Evolutionary conservation across 2,797 vertebrate genomes (phyloP).

Genomic region (Pelobates cultripes): DNA sequence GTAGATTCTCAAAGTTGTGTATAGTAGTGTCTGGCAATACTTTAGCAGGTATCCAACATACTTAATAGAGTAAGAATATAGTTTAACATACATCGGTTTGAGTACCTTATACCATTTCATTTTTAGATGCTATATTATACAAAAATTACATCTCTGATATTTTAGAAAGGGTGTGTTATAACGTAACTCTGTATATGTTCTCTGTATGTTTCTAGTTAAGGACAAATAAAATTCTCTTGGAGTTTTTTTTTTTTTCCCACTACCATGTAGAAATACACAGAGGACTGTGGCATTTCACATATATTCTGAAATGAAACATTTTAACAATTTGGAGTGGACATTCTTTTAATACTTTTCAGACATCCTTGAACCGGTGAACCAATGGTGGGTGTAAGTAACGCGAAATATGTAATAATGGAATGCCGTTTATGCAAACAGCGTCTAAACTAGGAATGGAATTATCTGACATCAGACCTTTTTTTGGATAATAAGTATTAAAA

Average conservation of each 20-base stretch:
- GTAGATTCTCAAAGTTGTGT: too few species aligned
- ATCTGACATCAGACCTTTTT: neutral
- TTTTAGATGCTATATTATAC: too few species aligned
- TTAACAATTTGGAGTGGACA: neutral
- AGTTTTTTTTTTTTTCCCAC: slow-evolving; percentile 12
- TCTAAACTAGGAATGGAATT: slow-evolving; percentile 7
- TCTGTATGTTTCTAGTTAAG: neutral
- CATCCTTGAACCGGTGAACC: slow-evolving; percentile 10
- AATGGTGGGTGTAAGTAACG: slow-evolving; percentile 14
- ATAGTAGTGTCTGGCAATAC: too few species aligned
- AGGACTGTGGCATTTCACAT: slow-evolving; percentile 25
- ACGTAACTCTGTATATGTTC: too few species aligned
- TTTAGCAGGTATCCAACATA: too few species aligned
- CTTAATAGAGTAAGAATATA: too few species aligned
- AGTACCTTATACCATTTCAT: too few species aligned
- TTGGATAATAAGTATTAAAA: too few species aligned
- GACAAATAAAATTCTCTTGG: neutral
- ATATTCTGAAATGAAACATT: slow-evolving; percentile 6
- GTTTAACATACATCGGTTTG: too few species aligned
- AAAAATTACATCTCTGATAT: too few species aligned
- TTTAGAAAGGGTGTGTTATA: too few species aligned
- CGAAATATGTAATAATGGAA: slow-evolving; percentile 44
- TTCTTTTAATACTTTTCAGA: slow-evolving; percentile 42
- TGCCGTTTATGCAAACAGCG: slow-evolving; percentile 39
- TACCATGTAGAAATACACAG: slow-evolving; percentile 10